phyloP scores from a whole-genome alignment of 2,797 vertebrate genomes.

The Macropodus opercularis region DNA sequence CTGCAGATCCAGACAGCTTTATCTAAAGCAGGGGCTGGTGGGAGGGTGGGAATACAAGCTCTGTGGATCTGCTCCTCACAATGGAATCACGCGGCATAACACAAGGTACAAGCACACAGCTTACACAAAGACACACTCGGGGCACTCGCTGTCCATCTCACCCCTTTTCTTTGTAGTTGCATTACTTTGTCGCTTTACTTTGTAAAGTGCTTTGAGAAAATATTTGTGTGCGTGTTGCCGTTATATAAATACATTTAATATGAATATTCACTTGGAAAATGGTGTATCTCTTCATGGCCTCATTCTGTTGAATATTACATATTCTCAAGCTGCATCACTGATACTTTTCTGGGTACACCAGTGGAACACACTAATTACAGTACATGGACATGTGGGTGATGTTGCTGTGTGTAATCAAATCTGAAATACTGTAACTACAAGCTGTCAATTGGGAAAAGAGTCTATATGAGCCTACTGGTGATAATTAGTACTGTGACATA shows the following conservation, averaged over 20 bases:
- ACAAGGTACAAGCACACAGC: constrained; percentile 62
- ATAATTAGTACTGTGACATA: constrained; percentile 17
- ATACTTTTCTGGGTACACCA: constrained; percentile 18
- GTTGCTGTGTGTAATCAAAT: constrained; percentile 17
- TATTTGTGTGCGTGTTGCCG: no score
- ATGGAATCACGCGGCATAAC: constrained; percentile 77
- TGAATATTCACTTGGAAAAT: neutral
- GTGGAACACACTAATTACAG: constrained; percentile 5
- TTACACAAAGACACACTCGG: constrained; percentile 55
- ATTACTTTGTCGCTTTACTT: no score
- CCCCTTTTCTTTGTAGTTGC: no score
- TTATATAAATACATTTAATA: no score
- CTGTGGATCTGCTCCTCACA: constrained; percentile 64
- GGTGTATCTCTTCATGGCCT: neutral
- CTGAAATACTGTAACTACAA: constrained; percentile 12
- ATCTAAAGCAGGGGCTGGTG: constrained; percentile 62
- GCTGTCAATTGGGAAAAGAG: constrained; percentile 9
- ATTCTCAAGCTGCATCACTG: constrained; percentile 1
- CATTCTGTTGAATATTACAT: neutral
- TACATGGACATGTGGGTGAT: neutral
- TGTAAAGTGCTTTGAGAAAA: no score
- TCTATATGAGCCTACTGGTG: constrained; percentile 1
- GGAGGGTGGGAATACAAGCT: constrained; percentile 68
- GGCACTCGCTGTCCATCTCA: constrained; percentile 51
- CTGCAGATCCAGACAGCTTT: constrained; percentile 75